Base-by-base conservation (phyloP, 1,140 invertebrate genomes). In the Bactericera cockerelli region DNA sequence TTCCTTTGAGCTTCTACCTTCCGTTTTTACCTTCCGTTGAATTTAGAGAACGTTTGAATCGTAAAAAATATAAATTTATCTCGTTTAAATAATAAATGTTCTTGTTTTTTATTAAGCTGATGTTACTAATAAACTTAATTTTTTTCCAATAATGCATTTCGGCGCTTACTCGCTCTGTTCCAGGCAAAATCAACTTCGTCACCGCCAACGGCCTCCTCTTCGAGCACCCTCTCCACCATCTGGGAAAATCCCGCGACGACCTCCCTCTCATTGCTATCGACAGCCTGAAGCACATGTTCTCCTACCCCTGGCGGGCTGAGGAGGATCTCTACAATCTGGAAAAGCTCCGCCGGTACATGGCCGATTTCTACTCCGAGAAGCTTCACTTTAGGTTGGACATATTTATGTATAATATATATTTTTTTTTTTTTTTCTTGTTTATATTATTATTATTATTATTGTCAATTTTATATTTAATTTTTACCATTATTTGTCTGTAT, bases 181-280 rank as follows among this genome's bases (percentile, higher is more conserved):
- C 42, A 49, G 42, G 42, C 22, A 49, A 49, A 49, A 49, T 49
- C n/a, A 49, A 49, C 19, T 49, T 49, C 42, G 42, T 49, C n/a
- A 49, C n/a, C 3, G 42, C 42, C 42, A 49, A 49, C 22, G 42
- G 42, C 3, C 8, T 49, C 42, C 42, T 49, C 19, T 49, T 49
- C 22, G 42, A 49, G 22, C 42, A 49, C 42, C 42, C 42, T 8
- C 42, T 49, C 3, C 19, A 6, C 19, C 42, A 49, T 49, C 19
- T 49, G 22, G 42, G 22, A 6, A 49, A 49, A n/a, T 10, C 42
- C 3, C 19, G 8, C 42, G 22, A 49, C 6, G 42, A 49, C 19
- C 42, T 49, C 8, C 42, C 42, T n/a, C n/a, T 49, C 4, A 49
- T 49, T 16, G n/a, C 42, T 19, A 49, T 49, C 19, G 42, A 49